Evolutionary conservation across 2,888 invertebrate species (phyloP), one percentile per base, ranked within the genome.

Genomic region (Dione vanillae): DNA sequence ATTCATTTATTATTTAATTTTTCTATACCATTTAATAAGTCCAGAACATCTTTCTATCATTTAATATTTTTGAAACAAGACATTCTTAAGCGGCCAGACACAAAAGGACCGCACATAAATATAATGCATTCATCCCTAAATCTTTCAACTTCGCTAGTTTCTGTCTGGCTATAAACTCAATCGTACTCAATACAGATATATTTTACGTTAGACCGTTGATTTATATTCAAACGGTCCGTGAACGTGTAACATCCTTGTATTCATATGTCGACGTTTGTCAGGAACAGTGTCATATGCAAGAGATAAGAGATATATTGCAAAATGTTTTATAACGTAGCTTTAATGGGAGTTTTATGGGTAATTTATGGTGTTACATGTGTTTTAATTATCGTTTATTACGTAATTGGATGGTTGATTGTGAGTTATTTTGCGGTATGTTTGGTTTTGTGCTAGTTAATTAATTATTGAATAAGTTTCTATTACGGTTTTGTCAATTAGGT

Each of bases 201-300:
- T 74, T 72, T 76, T 65, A 70, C 73, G 70, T 65, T 70, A 65
- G 75, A 69, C 74, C 77, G 71, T 75, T 78, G 76, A 77, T 78
- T 77, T 76, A 78, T 74, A 77, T 76, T 74, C 76, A 72, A 74
- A 75, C 74, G 70, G 73, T 62, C 69, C 61, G 72, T 62, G 72
- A 74, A 75, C 77, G 78, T 77, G 79, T 76, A 71, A 78, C 77
- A 77, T 79, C 79, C 78, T 78, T 72, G 78, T 77, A 79, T 79
- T 79, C 78, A 77, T 75, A 74, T 69, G 77, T 78, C 77, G 75
- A 59, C 51, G 72, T 70, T 64, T 72, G 75, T 72, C 71, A 67
- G 70, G 61, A 65, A 67, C 70, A 61, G 49, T 65, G 67, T 72
- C 73, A 70, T 69, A 67, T 54, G 64, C 71, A 62, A 71, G 35